phyloP scores from a whole-genome alignment of 2,113 vertebrate species.

The Carlito syrichta region DNA sequence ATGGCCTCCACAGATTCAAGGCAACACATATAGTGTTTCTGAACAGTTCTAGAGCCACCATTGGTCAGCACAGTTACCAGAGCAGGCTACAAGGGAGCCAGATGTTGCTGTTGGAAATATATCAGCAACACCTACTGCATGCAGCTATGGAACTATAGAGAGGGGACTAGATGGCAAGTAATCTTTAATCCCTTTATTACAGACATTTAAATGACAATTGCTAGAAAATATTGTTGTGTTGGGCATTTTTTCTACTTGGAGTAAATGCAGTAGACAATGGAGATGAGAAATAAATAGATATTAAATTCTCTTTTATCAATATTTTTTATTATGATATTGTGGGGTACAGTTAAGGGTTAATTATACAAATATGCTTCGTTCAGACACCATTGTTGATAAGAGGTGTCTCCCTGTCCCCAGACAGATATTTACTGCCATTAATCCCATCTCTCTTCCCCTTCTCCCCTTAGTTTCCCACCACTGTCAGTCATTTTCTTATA shows the following conservation, averaged over 20 bases:
- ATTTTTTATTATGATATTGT: too few relatives aligned
- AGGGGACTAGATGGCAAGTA: conserved; percentile 48
- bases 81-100: conserved; percentile 61
- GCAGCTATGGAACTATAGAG: conserved; percentile 20
- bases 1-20: conserved; percentile 26
- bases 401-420: too few relatives aligned
- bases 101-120: conserved; percentile 70
- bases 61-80: conserved; percentile 66
- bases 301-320: too few relatives aligned
- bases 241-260: background rate
- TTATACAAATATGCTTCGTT: too few relatives aligned
- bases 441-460: too few relatives aligned
- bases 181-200: conserved; percentile 26
- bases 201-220: conserved; percentile 42
- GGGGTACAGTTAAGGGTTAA: too few relatives aligned
- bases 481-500: too few relatives aligned
- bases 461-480: too few relatives aligned
- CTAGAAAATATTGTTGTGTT: background rate
- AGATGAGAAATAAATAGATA: conserved; percentile 1
- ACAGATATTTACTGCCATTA: too few relatives aligned
- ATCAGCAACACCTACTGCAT: conserved; percentile 49
- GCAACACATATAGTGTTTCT: conserved; percentile 23
- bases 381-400: too few relatives aligned
- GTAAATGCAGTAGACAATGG: background rate
- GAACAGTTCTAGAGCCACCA: conserved; percentile 61